Evolutionary conservation across 2,113 vertebrate species (phyloP), one percentile per base, ranked within the genome.

Genomic region (Eudyptes chrysolophus): DNA sequence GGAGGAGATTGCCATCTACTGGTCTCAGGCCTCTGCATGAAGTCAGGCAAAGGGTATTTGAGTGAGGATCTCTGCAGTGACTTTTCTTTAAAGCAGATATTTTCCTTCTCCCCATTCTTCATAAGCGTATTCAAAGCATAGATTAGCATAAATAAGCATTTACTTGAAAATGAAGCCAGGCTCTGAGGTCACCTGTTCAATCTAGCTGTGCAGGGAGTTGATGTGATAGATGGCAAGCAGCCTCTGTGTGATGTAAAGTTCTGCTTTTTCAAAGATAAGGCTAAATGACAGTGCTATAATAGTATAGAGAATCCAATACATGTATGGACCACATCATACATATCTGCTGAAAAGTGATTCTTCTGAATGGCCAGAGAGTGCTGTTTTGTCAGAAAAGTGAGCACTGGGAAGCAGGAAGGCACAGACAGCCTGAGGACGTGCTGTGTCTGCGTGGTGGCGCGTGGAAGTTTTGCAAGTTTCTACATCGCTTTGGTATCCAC

Each of bases 1-100:
- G 98, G 93, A 72, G 70, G 65, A 92, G 80, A 97, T 95, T 96
- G 98, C 98, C 98, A 98, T 98, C 98, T 98, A 75, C 97, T 96
- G 98, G 92, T 69, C 5, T 16, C 4, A 29, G 13, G n/a, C 46
- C 57, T 90, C 90, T 27, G 17, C 71, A 11, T 3, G 72, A 95
- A 94, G 21, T 24, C 76, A 74, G 22, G 58, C 34, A 71, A 65
- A 51, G 32, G 51, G 13, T 81, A 58, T 51, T 89, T 16, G 44
- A 66, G 82, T 3, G 32, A 75, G 49, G 21, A 82, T 81, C 54
- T 82, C 85, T 55, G 88, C 61, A 54, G 60, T 18, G 82, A 44
- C 66, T 88, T 92, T 77, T 46, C 46, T 40, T 74, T 32, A 46
- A 83, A 76, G 48, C 34, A 90, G 60, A 54, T 46, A 36, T 61